Percentiles rank a stretch among this genome's conserved stretches.
phyloP scores from a whole-genome alignment of 2,888 invertebrate species.

The Monochamus alternatus region DNA sequence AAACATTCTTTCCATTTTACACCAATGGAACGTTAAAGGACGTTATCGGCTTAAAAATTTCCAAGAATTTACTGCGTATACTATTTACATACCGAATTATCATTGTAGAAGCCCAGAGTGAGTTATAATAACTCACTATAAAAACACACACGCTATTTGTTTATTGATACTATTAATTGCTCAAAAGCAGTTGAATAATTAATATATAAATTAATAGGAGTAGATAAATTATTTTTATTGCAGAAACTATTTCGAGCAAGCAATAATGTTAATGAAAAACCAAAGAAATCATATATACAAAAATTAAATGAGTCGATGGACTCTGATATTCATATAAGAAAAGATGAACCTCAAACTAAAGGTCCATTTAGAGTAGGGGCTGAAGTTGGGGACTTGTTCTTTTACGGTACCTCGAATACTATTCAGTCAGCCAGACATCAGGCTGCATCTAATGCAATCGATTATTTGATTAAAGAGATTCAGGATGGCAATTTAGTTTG shows the following conservation, averaged over 20 bases:
- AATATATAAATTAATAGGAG: no score
- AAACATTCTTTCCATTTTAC: no score
- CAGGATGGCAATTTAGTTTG: constrained; percentile 58
- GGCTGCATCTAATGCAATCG: constrained; percentile 64
- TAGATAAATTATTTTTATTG: neutral
- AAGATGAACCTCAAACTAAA: constrained; percentile 54
- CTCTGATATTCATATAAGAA: constrained; percentile 52
- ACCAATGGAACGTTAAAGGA: no score
- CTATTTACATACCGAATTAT: no score
- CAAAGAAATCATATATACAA: constrained; percentile 59
- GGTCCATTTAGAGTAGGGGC: constrained; percentile 64
- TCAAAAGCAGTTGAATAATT: no score
- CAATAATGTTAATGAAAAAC: constrained; percentile 49
- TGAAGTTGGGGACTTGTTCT: constrained; percentile 59
- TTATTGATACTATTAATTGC: no score
- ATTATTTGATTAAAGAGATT: constrained; percentile 56
- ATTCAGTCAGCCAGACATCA: constrained; percentile 65
- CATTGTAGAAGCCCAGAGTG: no score
- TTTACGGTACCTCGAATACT: constrained; percentile 61
- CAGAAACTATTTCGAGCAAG: constrained; percentile 37
- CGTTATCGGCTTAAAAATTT: no score
- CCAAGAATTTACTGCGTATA: no score
- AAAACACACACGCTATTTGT: no score
- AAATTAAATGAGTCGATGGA: constrained; percentile 61
- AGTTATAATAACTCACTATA: no score